Base-by-base conservation (phyloP, 1,140 invertebrate species). In the Monochamus saltuarius region DNA sequence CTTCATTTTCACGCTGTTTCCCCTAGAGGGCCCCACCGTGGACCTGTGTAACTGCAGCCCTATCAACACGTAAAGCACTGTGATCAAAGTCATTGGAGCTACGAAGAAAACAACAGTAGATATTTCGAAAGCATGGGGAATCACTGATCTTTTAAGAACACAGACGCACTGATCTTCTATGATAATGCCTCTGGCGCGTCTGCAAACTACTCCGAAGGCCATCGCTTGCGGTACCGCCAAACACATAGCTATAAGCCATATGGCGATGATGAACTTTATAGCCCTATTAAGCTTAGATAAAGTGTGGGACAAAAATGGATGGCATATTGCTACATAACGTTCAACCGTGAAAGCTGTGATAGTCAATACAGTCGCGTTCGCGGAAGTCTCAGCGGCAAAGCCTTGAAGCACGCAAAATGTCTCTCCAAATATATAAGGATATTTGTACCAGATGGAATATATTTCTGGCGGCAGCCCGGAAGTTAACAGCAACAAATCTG, bases 261-360 rank as follows among this genome's bases (percentile, higher is more conserved):
- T 67, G 10, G 77, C 79, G 7, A 90, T 75, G 10, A 91, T 86
- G 59, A 86, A 85, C 59, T 86, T 84, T 1, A 90, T 80, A 0
- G 87, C 88, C 50, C 89, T 77, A 8, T 85, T 88, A 2, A 90
- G 73, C 54, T 89, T 91, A 0, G 89, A 91, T 81, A 94, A 89
- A 1, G 89, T 92, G 72, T 95, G 92, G 0, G 90, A 88, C 66
- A 90, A 80, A 64, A 97, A 89, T 0, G 95, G 94, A 74, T 95
- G 89, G 76, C 94, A 97, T 64, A 98, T 97, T 11, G 94, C 95
- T 14, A 97, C 85, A 76, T 97, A 99, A 46, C 96, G 82, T 75
- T 98, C 96, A 4, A 96, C 85, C 0, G 95, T 98, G 78, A 98
- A 98, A 2, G 92, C 91, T 0, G 91, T 92, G 46, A 96, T 95